These are phyloP conservation scores for Podocnemis expansa DNA, from an alignment of 2,113 vertebrate species.

Conservation along the genomic window DNA sequence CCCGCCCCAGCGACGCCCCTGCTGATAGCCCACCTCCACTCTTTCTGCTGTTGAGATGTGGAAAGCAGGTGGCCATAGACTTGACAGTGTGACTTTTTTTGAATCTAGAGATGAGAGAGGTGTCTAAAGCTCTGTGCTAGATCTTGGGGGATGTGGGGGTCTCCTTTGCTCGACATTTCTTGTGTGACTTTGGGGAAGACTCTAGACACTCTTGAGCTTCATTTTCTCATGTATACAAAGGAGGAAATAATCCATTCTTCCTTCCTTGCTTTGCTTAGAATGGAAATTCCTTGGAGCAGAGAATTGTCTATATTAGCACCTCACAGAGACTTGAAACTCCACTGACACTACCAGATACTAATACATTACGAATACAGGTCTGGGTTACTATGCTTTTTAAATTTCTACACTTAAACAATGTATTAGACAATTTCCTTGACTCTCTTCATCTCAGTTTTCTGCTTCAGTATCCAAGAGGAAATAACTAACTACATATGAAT, in stretches of 20 bases:
- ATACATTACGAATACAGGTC: background rate
- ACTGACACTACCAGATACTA: background rate
- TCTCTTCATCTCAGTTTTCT: background rate
- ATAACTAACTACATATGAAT: background rate
- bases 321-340: background rate
- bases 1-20: too few species aligned
- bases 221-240: background rate
- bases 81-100: background rate
- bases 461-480: fast-evolving
- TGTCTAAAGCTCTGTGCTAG: background rate
- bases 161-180: background rate
- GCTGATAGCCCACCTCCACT: background rate
- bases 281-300: background rate
- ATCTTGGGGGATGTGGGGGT: background rate
- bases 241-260: background rate
- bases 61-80: background rate
- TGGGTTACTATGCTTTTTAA: background rate
- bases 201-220: background rate
- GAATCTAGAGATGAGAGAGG: background rate
- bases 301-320: background rate
- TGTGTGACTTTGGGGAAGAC: background rate
- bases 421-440: background rate
- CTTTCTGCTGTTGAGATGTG: background rate
- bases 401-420: background rate
- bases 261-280: background rate